Evolutionary conservation across 2,797 vertebrate species (phyloP).

Genomic region (Fundulus diaphanus): DNA sequence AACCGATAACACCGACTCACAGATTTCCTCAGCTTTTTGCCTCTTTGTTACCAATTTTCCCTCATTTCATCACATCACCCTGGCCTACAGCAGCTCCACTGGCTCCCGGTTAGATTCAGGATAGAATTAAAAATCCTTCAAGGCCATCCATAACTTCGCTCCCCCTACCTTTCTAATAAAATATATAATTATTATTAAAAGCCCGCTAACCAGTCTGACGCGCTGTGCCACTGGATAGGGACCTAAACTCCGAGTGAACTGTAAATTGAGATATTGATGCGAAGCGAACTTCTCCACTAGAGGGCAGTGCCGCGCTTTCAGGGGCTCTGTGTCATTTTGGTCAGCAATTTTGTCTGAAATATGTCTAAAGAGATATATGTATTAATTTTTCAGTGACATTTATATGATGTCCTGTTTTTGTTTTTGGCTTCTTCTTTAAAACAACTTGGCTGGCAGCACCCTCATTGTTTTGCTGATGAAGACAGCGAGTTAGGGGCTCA

Average conservation of each 20-base stretch:
- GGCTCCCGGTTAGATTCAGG: no score
- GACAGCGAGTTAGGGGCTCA: not conserved
- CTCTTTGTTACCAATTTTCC: not conserved
- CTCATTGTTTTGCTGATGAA: not conserved
- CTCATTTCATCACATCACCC: no score
- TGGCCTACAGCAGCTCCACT: no score
- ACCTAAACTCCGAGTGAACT: not conserved
- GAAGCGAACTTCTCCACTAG: constrained; percentile 33
- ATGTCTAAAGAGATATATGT: not conserved
- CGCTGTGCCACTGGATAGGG: not conserved
- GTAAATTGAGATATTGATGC: not conserved
- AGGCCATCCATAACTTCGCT: no score
- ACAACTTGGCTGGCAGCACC: not conserved
- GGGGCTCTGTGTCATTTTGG: not conserved
- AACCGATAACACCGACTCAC: constrained; percentile 16
- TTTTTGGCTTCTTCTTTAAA: not conserved
- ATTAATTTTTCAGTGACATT: not conserved
- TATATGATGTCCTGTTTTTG: not conserved
- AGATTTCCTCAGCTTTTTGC: constrained; percentile 21
- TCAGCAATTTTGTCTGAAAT: not conserved
- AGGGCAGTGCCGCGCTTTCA: constrained; percentile 41
- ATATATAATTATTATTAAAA: no score
- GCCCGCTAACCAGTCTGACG: not conserved
- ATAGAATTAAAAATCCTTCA: no score
- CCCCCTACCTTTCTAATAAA: no score